Percentiles rank a stretch among this genome's conserved stretches.
These are phyloP conservation scores for Pogonophryne albipinna DNA, from an alignment of 2,797 vertebrate genomes.

Conservation along the genomic window DNA sequence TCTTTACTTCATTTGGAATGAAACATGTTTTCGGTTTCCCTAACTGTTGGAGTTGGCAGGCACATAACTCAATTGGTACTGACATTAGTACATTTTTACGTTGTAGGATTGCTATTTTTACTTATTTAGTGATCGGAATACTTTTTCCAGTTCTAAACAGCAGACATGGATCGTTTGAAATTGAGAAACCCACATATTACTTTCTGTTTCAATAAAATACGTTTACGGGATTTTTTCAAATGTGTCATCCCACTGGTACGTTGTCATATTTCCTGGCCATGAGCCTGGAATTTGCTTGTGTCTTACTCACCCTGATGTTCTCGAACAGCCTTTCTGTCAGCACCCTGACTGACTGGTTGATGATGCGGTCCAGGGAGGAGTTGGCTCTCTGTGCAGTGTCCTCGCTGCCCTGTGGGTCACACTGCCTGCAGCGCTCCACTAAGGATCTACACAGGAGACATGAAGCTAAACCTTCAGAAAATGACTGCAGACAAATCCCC, in stretches of 20 bases:
- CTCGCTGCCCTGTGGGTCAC: constrained; percentile 88
- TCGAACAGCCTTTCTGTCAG: constrained; percentile 89
- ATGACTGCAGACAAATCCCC: not conserved
- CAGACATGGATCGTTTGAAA: no score
- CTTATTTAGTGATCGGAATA: not conserved
- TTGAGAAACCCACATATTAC: no score
- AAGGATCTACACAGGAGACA: constrained; percentile 82
- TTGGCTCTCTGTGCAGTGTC: constrained; percentile 85
- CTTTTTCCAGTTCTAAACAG: not conserved
- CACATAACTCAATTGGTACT: not conserved
- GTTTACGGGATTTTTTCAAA: not conserved
- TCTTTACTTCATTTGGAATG: not conserved
- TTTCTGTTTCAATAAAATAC: not conserved
- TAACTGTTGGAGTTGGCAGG: no score
- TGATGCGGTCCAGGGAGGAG: constrained; percentile 87
- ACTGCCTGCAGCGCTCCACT: constrained; percentile 89
- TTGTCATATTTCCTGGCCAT: not conserved
- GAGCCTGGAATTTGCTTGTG: not conserved
- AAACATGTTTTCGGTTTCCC: not conserved
- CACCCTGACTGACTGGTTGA: constrained; percentile 87
- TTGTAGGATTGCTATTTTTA: not conserved
- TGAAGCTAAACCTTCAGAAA: not conserved
- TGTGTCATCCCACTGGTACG: not conserved
- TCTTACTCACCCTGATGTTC: constrained; percentile 89
- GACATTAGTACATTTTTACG: not conserved